phyloP scores from a whole-genome alignment of 2,113 vertebrate species.

The Phrynosoma platyrhinos region DNA sequence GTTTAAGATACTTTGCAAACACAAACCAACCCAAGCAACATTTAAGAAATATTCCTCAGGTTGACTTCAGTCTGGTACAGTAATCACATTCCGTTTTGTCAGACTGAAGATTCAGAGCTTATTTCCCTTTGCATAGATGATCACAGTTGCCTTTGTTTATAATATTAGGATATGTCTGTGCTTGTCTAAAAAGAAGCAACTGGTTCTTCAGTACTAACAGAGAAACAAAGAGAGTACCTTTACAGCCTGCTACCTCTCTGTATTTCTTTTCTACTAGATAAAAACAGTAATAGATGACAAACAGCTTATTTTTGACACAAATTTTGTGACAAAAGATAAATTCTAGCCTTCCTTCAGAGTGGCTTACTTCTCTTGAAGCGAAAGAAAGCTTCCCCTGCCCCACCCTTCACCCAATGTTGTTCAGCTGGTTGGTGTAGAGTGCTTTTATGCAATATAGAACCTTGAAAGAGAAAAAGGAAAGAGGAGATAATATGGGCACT shows the following conservation, averaged over 20 bases:
- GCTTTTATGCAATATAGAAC: neutral
- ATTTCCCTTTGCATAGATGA: neutral
- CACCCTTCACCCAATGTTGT: neutral
- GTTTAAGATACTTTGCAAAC: conserved; percentile 40
- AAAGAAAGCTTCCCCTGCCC: neutral
- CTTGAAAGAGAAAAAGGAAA: neutral
- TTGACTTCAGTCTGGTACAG: neutral
- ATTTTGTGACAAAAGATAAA: neutral
- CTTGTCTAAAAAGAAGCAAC: neutral
- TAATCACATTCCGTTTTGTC: neutral
- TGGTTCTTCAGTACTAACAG: neutral
- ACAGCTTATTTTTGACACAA: neutral
- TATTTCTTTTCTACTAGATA: too few species aligned
- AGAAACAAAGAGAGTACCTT: neutral
- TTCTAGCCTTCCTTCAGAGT: neutral
- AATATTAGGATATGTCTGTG: neutral
- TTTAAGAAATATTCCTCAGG: neutral
- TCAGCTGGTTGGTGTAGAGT: neutral
- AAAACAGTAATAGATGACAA: neutral
- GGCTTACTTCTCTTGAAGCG: neutral
- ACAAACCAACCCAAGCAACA: fast-evolving
- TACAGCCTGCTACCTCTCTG: neutral
- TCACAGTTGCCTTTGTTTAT: neutral
- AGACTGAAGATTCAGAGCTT: neutral
- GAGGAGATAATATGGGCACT: neutral